Conservation (phyloP, 1,140 invertebrate species). For the Papilio glaucus region DNA sequence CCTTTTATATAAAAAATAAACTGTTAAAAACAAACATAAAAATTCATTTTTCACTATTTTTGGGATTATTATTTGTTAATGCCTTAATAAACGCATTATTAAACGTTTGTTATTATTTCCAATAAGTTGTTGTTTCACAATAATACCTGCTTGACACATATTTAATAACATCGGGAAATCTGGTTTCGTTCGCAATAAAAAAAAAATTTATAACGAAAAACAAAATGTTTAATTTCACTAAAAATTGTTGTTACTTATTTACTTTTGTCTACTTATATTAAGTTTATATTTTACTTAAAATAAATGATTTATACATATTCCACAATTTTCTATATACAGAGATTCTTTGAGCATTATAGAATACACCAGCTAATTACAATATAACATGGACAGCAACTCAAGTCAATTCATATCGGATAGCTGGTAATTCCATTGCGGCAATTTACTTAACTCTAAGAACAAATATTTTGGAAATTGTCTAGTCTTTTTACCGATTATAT, state of each 20-base stretch:
- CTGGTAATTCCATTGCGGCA: slow-evolving; percentile 43
- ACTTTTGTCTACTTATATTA: background rate
- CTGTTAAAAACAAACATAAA: too few species aligned
- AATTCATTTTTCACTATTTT: too few species aligned
- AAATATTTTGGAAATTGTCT: slow-evolving; percentile 40
- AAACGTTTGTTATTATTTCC: too few species aligned
- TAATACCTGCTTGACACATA: too few species aligned
- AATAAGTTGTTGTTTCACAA: too few species aligned
- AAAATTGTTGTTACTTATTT: background rate
- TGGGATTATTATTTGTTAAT: too few species aligned
- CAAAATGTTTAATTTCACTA: slow-evolving; percentile 12
- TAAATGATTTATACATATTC: background rate
- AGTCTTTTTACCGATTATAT: slow-evolving; percentile 45
- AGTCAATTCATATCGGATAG: slow-evolving; percentile 34
- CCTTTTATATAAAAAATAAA: too few species aligned
- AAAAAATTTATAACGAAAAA: slow-evolving; percentile 4
- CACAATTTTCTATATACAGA: background rate
- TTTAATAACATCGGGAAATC: background rate
- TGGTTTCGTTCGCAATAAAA: background rate
- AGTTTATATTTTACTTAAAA: background rate
- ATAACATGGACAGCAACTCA: background rate
- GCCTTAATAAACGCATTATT: too few species aligned
- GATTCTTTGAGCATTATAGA: background rate
- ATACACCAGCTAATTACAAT: background rate
- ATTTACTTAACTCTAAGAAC: slow-evolving; percentile 37